Evolutionary conservation across 2,113 vertebrate genomes (phyloP).

Genomic region (Apeltes quadracus): DNA sequence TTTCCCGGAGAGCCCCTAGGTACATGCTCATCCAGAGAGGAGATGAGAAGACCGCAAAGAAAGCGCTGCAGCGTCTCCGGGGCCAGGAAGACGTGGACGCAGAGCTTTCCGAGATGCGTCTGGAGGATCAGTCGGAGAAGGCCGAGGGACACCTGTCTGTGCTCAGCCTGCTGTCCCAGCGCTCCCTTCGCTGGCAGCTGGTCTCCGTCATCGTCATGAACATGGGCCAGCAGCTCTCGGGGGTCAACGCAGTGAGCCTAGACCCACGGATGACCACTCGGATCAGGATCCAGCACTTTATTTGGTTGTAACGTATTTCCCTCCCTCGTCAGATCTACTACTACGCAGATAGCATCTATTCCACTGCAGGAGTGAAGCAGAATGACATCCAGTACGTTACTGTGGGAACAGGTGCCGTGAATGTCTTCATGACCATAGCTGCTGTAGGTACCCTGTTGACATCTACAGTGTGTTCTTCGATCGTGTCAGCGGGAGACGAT

Average conservation of each 20-base stretch:
- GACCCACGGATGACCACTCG: not conserved
- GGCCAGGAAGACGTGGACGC: slow-evolving; percentile 81
- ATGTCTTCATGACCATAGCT: slow-evolving; percentile 86
- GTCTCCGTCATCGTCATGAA: slow-evolving; percentile 86
- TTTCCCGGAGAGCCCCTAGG: slow-evolving; percentile 91
- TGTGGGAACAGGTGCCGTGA: slow-evolving; percentile 87
- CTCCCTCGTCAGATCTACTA: slow-evolving; percentile 88
- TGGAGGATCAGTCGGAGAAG: slow-evolving; percentile 85
- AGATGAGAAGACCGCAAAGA: slow-evolving; percentile 76
- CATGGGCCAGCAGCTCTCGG: slow-evolving; percentile 93
- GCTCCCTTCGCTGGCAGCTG: slow-evolving; percentile 90
- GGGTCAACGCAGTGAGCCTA: slow-evolving; percentile 85
- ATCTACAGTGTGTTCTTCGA: not conserved
- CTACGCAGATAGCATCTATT: slow-evolving; percentile 90
- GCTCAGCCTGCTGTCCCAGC: slow-evolving; percentile 81
- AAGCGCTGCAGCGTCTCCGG: slow-evolving; percentile 85
- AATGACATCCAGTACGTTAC: slow-evolving; percentile 88
- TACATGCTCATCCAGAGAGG: slow-evolving; percentile 89
- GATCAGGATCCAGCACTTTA: not conserved
- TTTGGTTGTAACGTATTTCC: not conserved
- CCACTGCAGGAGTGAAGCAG: slow-evolving; percentile 79
- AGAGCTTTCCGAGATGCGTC: slow-evolving; percentile 87
- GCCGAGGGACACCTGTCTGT: slow-evolving; percentile 84
- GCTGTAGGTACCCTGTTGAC: slow-evolving; percentile 80
- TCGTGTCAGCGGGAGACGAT: not conserved